Conservation (phyloP, 1,140 invertebrate genomes). For the Lepidotrigona ventralis region DNA sequence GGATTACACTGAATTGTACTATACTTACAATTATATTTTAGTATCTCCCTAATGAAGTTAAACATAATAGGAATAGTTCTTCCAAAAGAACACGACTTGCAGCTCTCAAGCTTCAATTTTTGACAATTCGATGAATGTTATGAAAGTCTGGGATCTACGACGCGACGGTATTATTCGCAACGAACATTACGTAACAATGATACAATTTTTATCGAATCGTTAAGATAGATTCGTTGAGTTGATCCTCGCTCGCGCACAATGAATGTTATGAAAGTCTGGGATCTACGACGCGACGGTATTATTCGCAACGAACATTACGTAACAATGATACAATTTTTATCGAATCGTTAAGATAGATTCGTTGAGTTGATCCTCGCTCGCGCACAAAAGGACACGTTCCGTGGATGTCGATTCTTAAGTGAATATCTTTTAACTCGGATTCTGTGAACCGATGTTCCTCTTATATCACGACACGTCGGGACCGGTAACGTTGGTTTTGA, state of each 20-base stretch:
- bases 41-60: too few species aligned
- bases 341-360: not conserved
- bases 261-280: not conserved
- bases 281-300: not conserved
- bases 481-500: constrained; percentile 42
- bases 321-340: not conserved
- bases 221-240: too few species aligned
- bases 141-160: not conserved
- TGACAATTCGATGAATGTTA: not conserved
- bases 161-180: not conserved
- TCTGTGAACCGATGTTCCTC: constrained; percentile 28
- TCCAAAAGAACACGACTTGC: not conserved
- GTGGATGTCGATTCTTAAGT: not conserved
- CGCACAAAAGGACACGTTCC: not conserved
- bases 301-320: not conserved
- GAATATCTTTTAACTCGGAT: constrained; percentile 10
- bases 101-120: not conserved
- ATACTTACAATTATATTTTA: too few species aligned
- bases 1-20: too few species aligned
- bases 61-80: not conserved
- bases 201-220: not conserved
- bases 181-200: not conserved
- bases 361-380: not conserved
- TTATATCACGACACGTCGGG: constrained; percentile 36
- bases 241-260: too few species aligned